Evolutionary conservation across 23 tunicate species (phyloP).

Genomic region (Phallusia fumigata): DNA sequence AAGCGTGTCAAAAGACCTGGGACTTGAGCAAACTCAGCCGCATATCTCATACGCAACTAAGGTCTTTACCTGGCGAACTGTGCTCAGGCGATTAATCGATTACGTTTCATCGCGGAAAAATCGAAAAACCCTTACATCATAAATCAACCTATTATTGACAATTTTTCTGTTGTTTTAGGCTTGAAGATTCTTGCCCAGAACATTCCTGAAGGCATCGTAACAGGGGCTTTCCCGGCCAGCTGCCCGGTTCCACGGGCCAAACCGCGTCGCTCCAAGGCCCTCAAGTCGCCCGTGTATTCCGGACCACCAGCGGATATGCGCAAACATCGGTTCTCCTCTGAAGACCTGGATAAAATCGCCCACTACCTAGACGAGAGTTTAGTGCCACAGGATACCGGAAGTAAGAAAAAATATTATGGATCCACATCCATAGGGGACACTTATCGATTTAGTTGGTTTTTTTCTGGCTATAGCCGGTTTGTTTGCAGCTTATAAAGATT

Average conservation of each 20-base stretch:
- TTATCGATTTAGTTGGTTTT: too few relatives aligned
- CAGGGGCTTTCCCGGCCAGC: conserved; percentile 66
- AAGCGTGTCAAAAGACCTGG: too few relatives aligned
- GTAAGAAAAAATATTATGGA: too few relatives aligned
- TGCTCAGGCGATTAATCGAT: too few relatives aligned
- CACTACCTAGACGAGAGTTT: conserved; percentile 90
- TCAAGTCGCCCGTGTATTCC: neutral
- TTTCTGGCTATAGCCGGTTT: too few relatives aligned
- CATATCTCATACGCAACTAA: too few relatives aligned
- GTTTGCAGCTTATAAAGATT: too few relatives aligned
- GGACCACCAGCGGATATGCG: conserved; percentile 38
- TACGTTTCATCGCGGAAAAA: too few relatives aligned
- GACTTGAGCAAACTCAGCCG: too few relatives aligned
- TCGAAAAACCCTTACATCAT: too few relatives aligned
- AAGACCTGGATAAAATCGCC: conserved; percentile 84
- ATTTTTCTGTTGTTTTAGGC: conserved; percentile 36
- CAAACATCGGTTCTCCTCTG: conserved; percentile 68
- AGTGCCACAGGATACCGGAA: conserved; percentile 94
- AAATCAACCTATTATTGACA: neutral
- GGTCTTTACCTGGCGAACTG: too few relatives aligned
- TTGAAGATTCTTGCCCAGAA: conserved; percentile 81
- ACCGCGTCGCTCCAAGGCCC: neutral
- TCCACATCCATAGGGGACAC: too few relatives aligned
- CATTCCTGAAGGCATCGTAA: conserved; percentile 91
- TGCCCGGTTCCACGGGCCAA: conserved; percentile 51